These are phyloP conservation scores for Paramuricea clavata DNA, from an alignment of 92 coral and sea anemone species.

Conservation along the genomic window DNA sequence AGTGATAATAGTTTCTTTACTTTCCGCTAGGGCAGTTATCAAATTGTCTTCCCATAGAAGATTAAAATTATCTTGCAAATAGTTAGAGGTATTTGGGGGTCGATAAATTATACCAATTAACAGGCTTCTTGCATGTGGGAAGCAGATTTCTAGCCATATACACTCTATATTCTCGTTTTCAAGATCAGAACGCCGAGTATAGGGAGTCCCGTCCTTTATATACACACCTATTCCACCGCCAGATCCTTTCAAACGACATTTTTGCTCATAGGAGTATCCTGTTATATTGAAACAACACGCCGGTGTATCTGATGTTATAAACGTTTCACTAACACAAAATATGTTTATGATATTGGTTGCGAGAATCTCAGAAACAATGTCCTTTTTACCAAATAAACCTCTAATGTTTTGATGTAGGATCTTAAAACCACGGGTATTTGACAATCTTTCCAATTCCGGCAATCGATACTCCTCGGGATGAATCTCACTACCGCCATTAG, in stretches of 20 bases:
- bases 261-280: not conserved
- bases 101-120: constrained; percentile 25
- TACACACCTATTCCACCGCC: constrained; percentile 29
- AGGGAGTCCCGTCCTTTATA: not conserved
- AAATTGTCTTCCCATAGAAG: not conserved
- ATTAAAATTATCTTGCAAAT: not conserved
- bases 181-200: not conserved
- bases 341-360: not conserved
- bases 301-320: not conserved
- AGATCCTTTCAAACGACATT: not conserved
- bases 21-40: not conserved
- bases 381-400: not conserved
- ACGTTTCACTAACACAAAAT: not conserved
- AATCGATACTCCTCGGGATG: not conserved
- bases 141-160: not conserved
- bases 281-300: not conserved
- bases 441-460: not conserved
- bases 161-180: constrained; percentile 8
- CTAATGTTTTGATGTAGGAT: not conserved
- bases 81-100: constrained; percentile 18
- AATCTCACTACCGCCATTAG: not conserved
- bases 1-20: not conserved
- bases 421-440: not conserved
- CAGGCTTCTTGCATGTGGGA: not conserved
- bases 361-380: constrained; percentile 25